Conservation (phyloP, 2,113 vertebrate genomes). For the Salminus brasiliensis region DNA sequence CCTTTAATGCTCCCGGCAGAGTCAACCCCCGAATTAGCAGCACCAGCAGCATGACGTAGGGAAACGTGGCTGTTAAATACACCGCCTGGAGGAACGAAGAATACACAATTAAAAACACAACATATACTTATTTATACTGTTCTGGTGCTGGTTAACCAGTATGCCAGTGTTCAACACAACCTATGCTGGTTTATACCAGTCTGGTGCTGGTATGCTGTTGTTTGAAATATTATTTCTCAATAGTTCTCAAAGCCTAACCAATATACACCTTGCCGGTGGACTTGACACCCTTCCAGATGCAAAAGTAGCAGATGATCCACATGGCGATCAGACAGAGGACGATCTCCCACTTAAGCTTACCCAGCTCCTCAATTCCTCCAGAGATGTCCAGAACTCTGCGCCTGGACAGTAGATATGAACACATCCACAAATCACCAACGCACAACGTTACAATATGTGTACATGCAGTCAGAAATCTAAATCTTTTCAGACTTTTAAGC, state of each 20-base stretch:
- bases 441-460: no score
- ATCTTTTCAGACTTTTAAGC: background rate
- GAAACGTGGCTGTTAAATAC: conserved; percentile 80
- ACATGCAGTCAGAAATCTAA: no score
- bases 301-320: conserved; percentile 93
- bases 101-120: no score
- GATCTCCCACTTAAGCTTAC: conserved; percentile 87
- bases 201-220: no score
- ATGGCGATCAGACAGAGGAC: conserved; percentile 82
- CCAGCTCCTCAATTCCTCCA: conserved; percentile 85
- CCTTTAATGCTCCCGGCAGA: conserved; percentile 74
- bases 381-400: conserved; percentile 86
- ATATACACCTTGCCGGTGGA: conserved; percentile 90
- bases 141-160: no score
- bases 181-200: no score
- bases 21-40: conserved; percentile 74
- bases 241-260: background rate
- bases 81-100: conserved; percentile 75
- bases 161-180: no score
- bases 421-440: background rate
- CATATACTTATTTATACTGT: no score
- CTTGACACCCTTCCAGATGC: conserved; percentile 93
- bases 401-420: conserved; percentile 62
- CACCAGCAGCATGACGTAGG: conserved; percentile 73
- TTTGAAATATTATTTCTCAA: no score